Conservation (phyloP, 2,797 vertebrate species). For the Esox masquinongy region DNA sequence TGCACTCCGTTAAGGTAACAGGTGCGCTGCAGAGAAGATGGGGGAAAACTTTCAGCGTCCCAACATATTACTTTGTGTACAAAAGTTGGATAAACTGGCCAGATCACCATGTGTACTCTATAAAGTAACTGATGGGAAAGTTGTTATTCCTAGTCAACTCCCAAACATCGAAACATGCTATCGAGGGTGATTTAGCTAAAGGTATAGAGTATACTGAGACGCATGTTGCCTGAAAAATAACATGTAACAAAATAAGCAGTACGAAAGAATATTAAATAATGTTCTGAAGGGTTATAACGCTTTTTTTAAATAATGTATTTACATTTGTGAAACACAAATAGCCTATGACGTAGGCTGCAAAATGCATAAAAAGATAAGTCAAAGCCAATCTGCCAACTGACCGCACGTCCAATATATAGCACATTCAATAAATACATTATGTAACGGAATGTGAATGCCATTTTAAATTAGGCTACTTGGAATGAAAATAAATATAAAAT, state of each 20-base stretch:
- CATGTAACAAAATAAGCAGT: not conserved
- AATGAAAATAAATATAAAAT: not conserved
- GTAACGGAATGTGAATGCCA: not conserved
- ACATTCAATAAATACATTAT: constrained; percentile 5
- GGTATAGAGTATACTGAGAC: not conserved
- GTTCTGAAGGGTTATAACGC: not conserved
- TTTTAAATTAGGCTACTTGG: not conserved
- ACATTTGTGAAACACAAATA: not conserved
- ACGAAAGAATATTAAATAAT: not conserved
- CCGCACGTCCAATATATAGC: not conserved
- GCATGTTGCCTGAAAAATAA: not conserved
- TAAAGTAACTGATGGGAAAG: not conserved
- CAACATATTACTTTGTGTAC: not conserved
- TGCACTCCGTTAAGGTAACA: constrained; percentile 75
- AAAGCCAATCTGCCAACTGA: not conserved
- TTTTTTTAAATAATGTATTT: not conserved
- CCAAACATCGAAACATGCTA: too few relatives aligned
- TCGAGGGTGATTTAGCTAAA: not conserved
- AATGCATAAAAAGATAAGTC: not conserved
- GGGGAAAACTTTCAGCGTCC: constrained; percentile 26
- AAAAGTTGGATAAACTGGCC: not conserved
- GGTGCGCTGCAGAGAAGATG: constrained; percentile 67
- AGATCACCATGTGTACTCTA: not conserved
- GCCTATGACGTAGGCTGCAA: not conserved
- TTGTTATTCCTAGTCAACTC: not conserved